These are phyloP conservation scores for Campodea augens DNA, from an alignment of 1,140 invertebrate genomes.

Conservation along the genomic window DNA sequence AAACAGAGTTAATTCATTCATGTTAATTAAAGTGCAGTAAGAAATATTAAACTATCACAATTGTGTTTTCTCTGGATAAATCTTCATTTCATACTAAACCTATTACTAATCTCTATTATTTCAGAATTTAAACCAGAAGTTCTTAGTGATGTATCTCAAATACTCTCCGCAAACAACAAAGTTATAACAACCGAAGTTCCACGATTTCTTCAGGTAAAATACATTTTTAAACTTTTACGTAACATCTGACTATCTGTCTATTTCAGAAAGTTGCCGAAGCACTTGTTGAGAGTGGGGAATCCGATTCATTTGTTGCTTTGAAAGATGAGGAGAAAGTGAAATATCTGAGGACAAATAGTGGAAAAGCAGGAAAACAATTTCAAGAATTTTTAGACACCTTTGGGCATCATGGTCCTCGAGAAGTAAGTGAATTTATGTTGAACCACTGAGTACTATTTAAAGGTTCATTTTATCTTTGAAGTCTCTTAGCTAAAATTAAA, in stretches of 20 bases:
- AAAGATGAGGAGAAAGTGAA: constrained; percentile 28
- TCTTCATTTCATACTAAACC: not conserved
- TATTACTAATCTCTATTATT: constrained; percentile 13
- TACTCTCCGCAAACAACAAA: constrained; percentile 40
- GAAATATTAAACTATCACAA: not conserved
- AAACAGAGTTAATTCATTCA: not conserved
- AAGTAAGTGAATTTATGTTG: constrained; percentile 29
- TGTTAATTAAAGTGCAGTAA: not conserved
- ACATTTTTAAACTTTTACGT: constrained; percentile 2
- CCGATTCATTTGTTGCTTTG: constrained; percentile 31
- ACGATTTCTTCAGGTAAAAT: constrained; percentile 20
- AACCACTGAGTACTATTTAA: constrained; percentile 2
- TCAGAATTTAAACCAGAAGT: constrained; percentile 35
- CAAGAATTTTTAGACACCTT: constrained; percentile 42
- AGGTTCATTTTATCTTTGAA: too few relatives aligned
- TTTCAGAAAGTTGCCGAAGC: constrained; percentile 32
- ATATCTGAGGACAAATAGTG: constrained; percentile 36
- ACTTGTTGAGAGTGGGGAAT: constrained; percentile 27
- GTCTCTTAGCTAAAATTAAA: too few relatives aligned
- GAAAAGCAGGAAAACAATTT: constrained; percentile 29
- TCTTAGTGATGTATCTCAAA: constrained; percentile 36
- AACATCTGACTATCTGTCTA: constrained; percentile 18
- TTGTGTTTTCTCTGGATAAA: constrained; percentile 2
- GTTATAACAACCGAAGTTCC: constrained; percentile 49
- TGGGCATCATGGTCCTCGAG: constrained; percentile 50